These are phyloP conservation scores for Enteromius fasciolatus DNA, from an alignment of 2,797 vertebrate genomes.

Conservation along the genomic window DNA sequence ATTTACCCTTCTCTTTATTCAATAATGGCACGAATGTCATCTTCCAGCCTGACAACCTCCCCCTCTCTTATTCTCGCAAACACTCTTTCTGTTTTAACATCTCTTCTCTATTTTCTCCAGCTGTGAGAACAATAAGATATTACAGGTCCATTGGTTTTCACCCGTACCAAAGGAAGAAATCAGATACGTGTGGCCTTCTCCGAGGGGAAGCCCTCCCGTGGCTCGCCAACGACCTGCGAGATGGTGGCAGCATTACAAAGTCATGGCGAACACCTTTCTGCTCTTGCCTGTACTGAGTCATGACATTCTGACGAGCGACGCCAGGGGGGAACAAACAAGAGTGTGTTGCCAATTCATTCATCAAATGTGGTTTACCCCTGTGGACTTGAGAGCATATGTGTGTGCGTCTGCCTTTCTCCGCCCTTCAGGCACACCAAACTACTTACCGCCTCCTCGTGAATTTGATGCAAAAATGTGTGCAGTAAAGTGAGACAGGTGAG, in stretches of 20 bases:
- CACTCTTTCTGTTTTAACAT: conserved; percentile 42
- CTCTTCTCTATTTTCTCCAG: conserved; percentile 40
- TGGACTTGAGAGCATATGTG: conserved; percentile 45
- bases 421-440: conserved; percentile 54
- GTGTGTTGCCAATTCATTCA: conserved; percentile 61
- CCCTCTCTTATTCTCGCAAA: conserved; percentile 4
- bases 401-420: conserved; percentile 47
- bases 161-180: conserved; percentile 46
- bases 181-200: conserved; percentile 50
- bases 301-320: conserved; percentile 70
- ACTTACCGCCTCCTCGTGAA: conserved; percentile 47
- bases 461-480: conserved; percentile 44
- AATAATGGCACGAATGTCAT: conserved; percentile 41
- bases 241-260: conserved; percentile 66
- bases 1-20: conserved; percentile 46
- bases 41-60: conserved; percentile 9
- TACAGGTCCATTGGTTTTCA: conserved; percentile 50
- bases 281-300: conserved; percentile 68
- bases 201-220: conserved; percentile 44
- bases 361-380: conserved; percentile 59
- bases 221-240: conserved; percentile 54
- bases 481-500: conserved; percentile 40
- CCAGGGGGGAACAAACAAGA: conserved; percentile 55
- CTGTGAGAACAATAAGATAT: conserved; percentile 50
- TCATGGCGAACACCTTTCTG: conserved; percentile 68